A percentile compares a stretch with the other conserved stretches of the same genome.
phyloP scores from a whole-genome alignment of 2,797 vertebrate genomes.

The Eulemur rubriventer region DNA sequence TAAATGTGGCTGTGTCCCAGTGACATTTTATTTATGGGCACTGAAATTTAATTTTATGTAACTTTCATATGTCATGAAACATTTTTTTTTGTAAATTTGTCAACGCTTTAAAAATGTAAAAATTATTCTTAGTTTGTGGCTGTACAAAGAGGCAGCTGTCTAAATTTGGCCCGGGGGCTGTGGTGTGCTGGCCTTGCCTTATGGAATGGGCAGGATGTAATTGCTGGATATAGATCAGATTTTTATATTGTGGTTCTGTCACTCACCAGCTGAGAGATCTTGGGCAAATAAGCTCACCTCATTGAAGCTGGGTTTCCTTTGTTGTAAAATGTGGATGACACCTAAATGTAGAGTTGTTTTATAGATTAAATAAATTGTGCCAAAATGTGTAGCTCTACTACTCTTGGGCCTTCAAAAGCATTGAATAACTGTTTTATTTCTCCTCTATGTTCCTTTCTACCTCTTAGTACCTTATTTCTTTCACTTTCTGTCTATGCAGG shows the following conservation, averaged over 20 bases:
- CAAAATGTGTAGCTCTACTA: background rate
- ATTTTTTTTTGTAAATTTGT: background rate
- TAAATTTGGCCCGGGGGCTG: background rate
- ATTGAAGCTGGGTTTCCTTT: background rate
- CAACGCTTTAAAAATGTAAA: conserved; percentile 1
- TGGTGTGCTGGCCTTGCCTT: background rate
- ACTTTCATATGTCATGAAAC: background rate
- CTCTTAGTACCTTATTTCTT: background rate
- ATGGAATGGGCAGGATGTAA: background rate
- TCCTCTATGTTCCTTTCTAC: background rate
- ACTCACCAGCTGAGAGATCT: background rate
- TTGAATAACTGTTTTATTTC: background rate
- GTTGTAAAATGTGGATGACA: conserved; percentile 6
- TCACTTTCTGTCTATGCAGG: background rate
- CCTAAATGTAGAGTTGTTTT: background rate
- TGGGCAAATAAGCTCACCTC: background rate
- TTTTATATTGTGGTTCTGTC: background rate
- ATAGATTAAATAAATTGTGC: conserved; percentile 6
- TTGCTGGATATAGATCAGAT: background rate
- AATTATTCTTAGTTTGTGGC: background rate
- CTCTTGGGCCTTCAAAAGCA: background rate
- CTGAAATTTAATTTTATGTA: conserved; percentile 32
- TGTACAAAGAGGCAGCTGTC: background rate
- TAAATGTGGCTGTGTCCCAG: background rate
- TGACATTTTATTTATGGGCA: background rate